These are phyloP conservation scores for Gymnocephalus cernua DNA, from an alignment of 2,113 vertebrate species.

Conservation along the genomic window DNA sequence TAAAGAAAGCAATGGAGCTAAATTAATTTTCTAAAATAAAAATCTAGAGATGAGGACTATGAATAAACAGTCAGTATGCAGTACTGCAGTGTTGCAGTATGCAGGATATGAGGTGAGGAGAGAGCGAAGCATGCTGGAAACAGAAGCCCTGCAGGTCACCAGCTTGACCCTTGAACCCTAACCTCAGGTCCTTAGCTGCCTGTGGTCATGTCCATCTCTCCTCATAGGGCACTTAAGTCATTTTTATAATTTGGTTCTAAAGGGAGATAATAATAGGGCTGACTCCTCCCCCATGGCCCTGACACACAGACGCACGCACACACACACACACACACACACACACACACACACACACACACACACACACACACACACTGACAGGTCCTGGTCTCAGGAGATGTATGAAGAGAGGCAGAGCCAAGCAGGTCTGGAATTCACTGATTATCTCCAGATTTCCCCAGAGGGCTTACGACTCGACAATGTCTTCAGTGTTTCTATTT, in stretches of 20 bases:
- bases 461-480: constrained; percentile 50
- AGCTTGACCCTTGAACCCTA: constrained; percentile 52
- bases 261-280: constrained; percentile 69
- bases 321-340: constrained; percentile 32
- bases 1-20: not conserved
- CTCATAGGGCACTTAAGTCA: constrained; percentile 67
- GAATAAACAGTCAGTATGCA: not conserved
- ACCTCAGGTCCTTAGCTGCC: constrained; percentile 50
- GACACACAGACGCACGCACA: constrained; percentile 17
- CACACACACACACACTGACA: constrained; percentile 46
- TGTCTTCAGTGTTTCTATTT: constrained; percentile 49
- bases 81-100: not conserved
- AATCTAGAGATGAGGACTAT: not conserved
- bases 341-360: constrained; percentile 23
- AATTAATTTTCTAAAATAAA: not conserved
- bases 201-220: constrained; percentile 45
- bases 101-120: not conserved
- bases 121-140: constrained; percentile 13
- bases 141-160: constrained; percentile 44
- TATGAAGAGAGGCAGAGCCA: constrained; percentile 51
- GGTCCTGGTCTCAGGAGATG: constrained; percentile 59
- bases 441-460: constrained; percentile 79
- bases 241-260: constrained; percentile 74
- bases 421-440: constrained; percentile 68
- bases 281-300: constrained; percentile 30